Evolutionary conservation across 2,113 vertebrate genomes (phyloP), one percentile per base, ranked within the genome.

Genomic region (Myotis brandtii): DNA sequence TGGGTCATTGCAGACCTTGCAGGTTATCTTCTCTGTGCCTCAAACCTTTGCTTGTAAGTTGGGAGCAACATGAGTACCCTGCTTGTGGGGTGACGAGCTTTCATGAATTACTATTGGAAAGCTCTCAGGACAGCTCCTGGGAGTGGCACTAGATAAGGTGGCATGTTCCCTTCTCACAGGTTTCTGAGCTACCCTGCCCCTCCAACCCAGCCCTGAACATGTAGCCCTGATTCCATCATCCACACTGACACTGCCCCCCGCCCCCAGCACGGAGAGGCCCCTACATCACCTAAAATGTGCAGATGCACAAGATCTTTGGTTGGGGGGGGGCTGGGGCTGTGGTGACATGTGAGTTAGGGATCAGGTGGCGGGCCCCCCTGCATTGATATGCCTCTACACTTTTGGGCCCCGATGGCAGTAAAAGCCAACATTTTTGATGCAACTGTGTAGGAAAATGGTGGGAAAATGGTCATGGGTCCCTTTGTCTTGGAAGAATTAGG

Each of bases 221-320:
- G 5, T 43, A 6, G 2, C 5, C 23, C 13, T 0, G 2, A 0
- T 4, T 3, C 82, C 0, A 4, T 4, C n/a, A 0, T 9, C 20
- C 37, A 2, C 2, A 12, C 37, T 12, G 14, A 52, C 50, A 14
- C 6, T 8, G 21, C 9, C 23, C 56, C 27, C 17, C 27, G 27
- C 20, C 6, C 8, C 6, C 30, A 9, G 18, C 32, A 5, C 2
- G 30, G 72, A 0, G 4, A 9, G 67, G 69, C 25, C 50, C 48
- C 17, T 1, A 4, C 34, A 20, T 34, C 62, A 9, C n/a, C 40
- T 10, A 4, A 6, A 14, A 16, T 0, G n/a, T 30, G 21, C 30
- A 5, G 48, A 6, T 6, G 64, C 30, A 37, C 0, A 10, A 43
- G 72, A 46, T 11, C 46, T 5, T 1, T 5, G 0, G 59, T 18